Evolutionary conservation across 2,113 vertebrate genomes (phyloP).

Genomic region (Callithrix jacchus): DNA sequence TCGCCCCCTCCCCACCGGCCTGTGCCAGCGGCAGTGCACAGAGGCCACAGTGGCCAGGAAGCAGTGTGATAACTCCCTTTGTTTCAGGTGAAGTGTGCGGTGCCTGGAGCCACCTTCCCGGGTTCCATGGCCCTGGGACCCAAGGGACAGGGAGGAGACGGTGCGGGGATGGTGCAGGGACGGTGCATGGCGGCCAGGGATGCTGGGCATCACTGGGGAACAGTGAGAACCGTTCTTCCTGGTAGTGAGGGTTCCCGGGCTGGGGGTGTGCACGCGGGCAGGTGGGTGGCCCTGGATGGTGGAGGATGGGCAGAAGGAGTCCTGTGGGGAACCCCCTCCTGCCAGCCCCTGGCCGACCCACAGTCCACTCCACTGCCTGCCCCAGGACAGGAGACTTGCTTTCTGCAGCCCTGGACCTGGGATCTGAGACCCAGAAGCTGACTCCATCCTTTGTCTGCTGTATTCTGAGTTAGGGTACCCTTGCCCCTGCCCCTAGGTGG

Average conservation of each 20-base stretch:
- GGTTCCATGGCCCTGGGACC: accelerated
- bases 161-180: no score
- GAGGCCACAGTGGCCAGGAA: accelerated
- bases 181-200: not conserved
- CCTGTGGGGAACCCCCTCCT: not conserved
- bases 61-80: accelerated
- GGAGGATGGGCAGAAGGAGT: not conserved
- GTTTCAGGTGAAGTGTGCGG: not conserved
- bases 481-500: no score
- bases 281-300: not conserved
- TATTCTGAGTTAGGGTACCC: no score
- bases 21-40: no score
- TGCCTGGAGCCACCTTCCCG: not conserved
- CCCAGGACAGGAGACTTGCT: not conserved
- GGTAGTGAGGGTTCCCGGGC: no score
- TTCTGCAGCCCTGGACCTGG: not conserved
- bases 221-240: accelerated
- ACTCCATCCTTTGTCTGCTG: not conserved
- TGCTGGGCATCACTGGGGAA: no score
- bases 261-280: accelerated
- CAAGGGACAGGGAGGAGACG: not conserved
- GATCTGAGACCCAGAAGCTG: not conserved
- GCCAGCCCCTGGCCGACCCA: not conserved
- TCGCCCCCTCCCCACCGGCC: no score
- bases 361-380: accelerated